phyloP scores from a whole-genome alignment of 2,797 vertebrate genomes.

The Mionectes olivaceus region DNA sequence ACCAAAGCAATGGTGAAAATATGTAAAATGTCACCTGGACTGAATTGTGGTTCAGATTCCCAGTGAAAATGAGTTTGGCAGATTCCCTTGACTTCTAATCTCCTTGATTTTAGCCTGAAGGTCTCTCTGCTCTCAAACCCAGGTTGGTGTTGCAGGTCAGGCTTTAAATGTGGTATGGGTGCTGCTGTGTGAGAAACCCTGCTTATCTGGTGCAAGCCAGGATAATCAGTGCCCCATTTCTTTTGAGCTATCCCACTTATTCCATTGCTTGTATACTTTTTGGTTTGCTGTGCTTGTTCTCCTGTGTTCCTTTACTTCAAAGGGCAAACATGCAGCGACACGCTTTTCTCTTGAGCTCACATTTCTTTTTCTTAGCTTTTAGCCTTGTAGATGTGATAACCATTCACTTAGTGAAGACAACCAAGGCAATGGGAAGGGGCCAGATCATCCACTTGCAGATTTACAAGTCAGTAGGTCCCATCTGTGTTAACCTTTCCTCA shows the following conservation, averaged over 20 bases:
- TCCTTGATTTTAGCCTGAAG: background rate
- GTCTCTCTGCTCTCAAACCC: background rate
- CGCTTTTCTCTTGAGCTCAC: background rate
- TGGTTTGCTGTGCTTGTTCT: background rate
- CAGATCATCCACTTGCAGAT: background rate
- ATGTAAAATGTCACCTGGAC: conserved; percentile 59
- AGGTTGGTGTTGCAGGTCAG: background rate
- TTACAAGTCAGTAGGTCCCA: background rate
- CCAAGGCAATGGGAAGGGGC: background rate
- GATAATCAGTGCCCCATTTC: background rate
- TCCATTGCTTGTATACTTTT: background rate
- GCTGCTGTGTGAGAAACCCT: background rate
- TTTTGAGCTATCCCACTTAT: background rate
- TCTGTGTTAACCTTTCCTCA: background rate
- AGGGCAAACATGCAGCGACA: background rate
- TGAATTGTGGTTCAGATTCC: conserved; percentile 22
- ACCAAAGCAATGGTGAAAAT: conserved; percentile 62
- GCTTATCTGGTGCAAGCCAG: background rate
- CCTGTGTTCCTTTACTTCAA: background rate
- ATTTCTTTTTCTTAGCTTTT: background rate
- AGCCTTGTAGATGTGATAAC: background rate
- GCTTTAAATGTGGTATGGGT: background rate
- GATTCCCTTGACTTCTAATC: background rate
- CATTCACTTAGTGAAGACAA: background rate
- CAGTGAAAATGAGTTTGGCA: conserved; percentile 1